Conservation (phyloP, 2,113 vertebrate species). For the Sigmodon hispidus region DNA sequence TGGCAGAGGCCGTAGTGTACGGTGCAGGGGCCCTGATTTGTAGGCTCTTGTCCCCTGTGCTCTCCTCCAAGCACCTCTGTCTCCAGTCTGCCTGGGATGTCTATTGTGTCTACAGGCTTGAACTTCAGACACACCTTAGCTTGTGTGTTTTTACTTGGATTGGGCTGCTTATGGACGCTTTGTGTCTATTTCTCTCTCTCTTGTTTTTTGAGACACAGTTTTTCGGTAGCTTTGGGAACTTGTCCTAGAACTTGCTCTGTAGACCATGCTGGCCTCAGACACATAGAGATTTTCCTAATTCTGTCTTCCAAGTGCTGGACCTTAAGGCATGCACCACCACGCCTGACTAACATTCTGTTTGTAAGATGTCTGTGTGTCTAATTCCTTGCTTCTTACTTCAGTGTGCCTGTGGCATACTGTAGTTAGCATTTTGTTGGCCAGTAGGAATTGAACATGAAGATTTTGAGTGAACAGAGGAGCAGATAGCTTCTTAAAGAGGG, state of each 20-base stretch:
- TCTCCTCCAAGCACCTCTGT: rapidly evolving
- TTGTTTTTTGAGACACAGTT: neutral
- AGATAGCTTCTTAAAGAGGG: neutral
- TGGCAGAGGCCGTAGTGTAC: rapidly evolving
- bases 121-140: neutral
- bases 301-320: neutral
- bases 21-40: rapidly evolving
- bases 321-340: neutral
- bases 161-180: neutral
- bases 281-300: neutral
- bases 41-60: neutral
- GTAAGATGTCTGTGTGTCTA: neutral
- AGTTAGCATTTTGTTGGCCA: neutral
- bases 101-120: neutral
- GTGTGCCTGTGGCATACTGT: neutral
- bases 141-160: neutral
- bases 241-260: neutral
- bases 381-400: neutral
- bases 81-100: neutral
- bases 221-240: neutral
- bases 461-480: neutral
- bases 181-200: neutral
- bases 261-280: neutral
- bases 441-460: neutral
- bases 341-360: neutral